Evolutionary conservation across 2,113 vertebrate species (phyloP), one percentile per base, ranked within the genome.

Genomic region (zebrafish (Danio rerio)): DNA sequence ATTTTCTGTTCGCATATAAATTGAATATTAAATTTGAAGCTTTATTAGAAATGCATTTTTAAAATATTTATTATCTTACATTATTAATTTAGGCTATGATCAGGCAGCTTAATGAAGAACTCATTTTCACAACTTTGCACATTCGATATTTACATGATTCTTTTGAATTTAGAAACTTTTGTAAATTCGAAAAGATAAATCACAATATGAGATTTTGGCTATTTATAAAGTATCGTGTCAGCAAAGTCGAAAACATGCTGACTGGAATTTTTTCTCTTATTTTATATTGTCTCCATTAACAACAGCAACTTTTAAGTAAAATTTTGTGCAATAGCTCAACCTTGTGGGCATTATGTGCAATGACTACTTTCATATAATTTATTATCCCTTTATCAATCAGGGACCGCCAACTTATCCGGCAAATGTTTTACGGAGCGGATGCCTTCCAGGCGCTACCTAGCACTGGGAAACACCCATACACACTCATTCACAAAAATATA

Each of bases 1-100:
- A 16, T 31, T 72, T 80, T 40, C 65, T 83, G 81, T 68, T 20
- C 69, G 58, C 66, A 78, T 78, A 81, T 79, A 88, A 79, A 83
- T 63, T 81, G 72, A 88, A 86, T 62, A 73, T 63, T 40, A 53
- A 45, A 77, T 66, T 20, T 49, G 45, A 73, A 85, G 82, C 62
- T 76, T 66, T 86, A 74, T 78, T 66, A 40, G 11, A 83, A 72
- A 79, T 79, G 45, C 8, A 16, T 61, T 76, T 74, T 50, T 20
- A 49, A 69, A 50, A 50, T 7, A 20, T 1, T 70, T 50, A 50
- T 70, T 7, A 20, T 1, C 49, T 50, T 70, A 70, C 11, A 50
- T 71, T 7, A 71, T 71, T 13, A 50, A 31, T 71, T 68, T 16
- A 31, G 15, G 0, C 16, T 1, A 10, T 68, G 42, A 68, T 68